Evolutionary conservation across 1,140 invertebrate species (phyloP).

Genomic region (Drosophila paulistorum): DNA sequence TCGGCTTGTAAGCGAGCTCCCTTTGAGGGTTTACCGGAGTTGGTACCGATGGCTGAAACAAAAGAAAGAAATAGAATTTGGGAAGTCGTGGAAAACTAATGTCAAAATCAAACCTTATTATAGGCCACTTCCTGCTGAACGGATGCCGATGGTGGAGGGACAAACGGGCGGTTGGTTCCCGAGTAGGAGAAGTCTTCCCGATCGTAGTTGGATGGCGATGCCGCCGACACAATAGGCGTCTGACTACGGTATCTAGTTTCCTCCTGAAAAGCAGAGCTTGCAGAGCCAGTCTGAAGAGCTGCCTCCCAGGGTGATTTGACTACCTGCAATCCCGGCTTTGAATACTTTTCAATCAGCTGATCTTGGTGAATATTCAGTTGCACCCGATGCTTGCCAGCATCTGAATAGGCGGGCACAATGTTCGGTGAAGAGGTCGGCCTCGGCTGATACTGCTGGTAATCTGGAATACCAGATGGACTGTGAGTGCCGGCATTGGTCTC

Average conservation of each 20-base stretch:
- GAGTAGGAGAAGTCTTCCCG: slow-evolving; percentile 6
- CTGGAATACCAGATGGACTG: slow-evolving; percentile 79
- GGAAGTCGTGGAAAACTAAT: not conserved
- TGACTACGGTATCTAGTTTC: slow-evolving; percentile 29
- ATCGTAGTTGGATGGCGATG: slow-evolving; percentile 34
- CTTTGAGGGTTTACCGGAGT: slow-evolving; percentile 55
- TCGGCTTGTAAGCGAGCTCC: slow-evolving; percentile 84
- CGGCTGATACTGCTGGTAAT: slow-evolving; percentile 77
- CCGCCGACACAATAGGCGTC: not conserved
- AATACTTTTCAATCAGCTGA: slow-evolving; percentile 85
- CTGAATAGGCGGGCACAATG: slow-evolving; percentile 82
- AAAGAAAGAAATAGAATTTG: not conserved
- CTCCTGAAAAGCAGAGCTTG: slow-evolving; percentile 88
- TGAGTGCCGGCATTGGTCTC: slow-evolving; percentile 85
- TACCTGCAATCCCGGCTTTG: slow-evolving; percentile 85
- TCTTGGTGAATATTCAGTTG: slow-evolving; percentile 78
- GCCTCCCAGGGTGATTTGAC: slow-evolving; percentile 90
- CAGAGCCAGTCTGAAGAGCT: slow-evolving; percentile 88
- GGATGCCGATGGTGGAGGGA: not conserved
- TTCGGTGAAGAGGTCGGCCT: slow-evolving; percentile 66
- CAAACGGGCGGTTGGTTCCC: not conserved
- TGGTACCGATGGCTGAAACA: slow-evolving; percentile 12
- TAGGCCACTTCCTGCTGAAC: slow-evolving; percentile 6
- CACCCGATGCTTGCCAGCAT: slow-evolving; percentile 77
- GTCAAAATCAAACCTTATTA: not conserved